Base-by-base conservation (phyloP, 2,797 vertebrate genomes). In the Anguilla pacifica region DNA sequence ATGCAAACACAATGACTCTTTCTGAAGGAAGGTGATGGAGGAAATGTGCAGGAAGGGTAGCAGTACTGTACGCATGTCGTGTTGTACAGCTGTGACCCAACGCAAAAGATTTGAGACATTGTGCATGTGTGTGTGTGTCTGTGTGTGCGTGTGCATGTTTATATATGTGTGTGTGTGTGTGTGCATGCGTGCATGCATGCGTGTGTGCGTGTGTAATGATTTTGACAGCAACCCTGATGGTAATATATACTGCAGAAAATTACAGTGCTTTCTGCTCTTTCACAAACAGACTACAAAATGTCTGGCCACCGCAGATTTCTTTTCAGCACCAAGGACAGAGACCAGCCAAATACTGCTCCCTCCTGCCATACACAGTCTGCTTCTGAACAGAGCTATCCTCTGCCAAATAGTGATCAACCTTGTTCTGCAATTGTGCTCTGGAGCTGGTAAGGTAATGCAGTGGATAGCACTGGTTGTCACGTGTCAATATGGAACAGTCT, bases 301-400 rank as follows among this genome's bases (percentile, higher is more conserved):
- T 64, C 57, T 59, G 57, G 15, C 55, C 57, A 53, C 57, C 5
- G 55, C 49, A 46, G 43, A 51, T 49, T 57, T 43, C 67, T 49
- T 87, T 84, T 87, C 82, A 87, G 87, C 61, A 87, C 64, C 61
- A 87, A 87, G 83, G 82, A 84, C 87, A 87, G 51, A 31, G 51
- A 3, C 19, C 49, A 57, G 59, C 61, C 86, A 49, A 15, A 43
- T 31, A 57, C 55, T 51, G 79, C 43, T 83, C 31, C 28, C 59
- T 87, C 64, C 51, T 64, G 35, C 28, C 64, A 19, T 10, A 82
- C n/a, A 35, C 59, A 83, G 59, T 61, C 51, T n/a, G 31, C 61
- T n/a, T 9, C 83, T 43, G 25, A 70, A 55, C 19, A 10, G 53
- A 10, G 2, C 55, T 82, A 28, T 49, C 87, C 64, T 59, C 64